Conservation (phyloP, 2,797 vertebrate species). For the Philypnodon macrostomus region DNA sequence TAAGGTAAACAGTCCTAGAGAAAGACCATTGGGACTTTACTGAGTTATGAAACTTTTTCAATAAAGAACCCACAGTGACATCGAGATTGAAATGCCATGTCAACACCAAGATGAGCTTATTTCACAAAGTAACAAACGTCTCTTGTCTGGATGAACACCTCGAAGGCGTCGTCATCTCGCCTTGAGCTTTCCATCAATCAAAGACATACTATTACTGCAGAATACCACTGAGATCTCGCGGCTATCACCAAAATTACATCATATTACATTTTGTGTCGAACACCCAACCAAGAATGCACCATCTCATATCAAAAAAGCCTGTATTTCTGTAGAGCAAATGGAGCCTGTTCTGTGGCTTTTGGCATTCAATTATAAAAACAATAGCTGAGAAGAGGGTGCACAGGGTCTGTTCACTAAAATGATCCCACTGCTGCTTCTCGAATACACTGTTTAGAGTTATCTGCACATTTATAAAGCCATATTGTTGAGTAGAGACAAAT, state of each 20-base stretch:
- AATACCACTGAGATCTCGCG: slow-evolving; percentile 43
- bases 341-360: slow-evolving; percentile 36
- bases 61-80: slow-evolving; percentile 18
- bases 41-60: slow-evolving; percentile 30
- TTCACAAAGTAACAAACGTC: slow-evolving; percentile 50
- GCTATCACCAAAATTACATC: slow-evolving; percentile 52
- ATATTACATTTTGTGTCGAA: slow-evolving; percentile 49
- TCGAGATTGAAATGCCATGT: slow-evolving; percentile 60
- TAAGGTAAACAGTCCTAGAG: slow-evolving; percentile 22
- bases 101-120: slow-evolving; percentile 51
- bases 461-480: slow-evolving; percentile 4
- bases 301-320: slow-evolving; percentile 27
- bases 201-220: slow-evolving; percentile 43
- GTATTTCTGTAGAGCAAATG: slow-evolving; percentile 29
- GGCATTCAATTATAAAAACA: slow-evolving; percentile 30
- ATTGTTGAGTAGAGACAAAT: not conserved
- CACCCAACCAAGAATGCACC: slow-evolving; percentile 27
- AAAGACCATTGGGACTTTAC: slow-evolving; percentile 34
- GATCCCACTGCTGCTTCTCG: slow-evolving; percentile 9
- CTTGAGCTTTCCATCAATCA: slow-evolving; percentile 63
- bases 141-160: slow-evolving; percentile 52
- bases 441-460: slow-evolving; percentile 6
- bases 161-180: slow-evolving; percentile 49
- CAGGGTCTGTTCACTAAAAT: slow-evolving; percentile 16
- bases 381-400: not conserved